Percentiles rank a stretch among this genome's conserved stretches.
phyloP scores from a whole-genome alignment of 2,113 vertebrate species.

The Trogon surrucura region DNA sequence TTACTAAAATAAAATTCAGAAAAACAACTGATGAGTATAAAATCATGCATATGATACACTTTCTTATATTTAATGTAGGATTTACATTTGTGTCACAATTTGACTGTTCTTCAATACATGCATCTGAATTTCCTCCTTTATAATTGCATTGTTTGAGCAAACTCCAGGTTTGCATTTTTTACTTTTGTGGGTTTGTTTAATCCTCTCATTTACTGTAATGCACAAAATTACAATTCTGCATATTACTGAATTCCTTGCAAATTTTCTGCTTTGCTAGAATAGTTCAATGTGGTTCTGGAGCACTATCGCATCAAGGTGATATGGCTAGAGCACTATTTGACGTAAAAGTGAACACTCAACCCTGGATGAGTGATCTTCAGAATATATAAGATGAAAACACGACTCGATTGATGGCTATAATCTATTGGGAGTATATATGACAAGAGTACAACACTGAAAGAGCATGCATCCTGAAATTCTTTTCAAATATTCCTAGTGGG shows the following conservation, averaged over 20 bases:
- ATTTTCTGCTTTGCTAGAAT: not conserved
- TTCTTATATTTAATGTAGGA: not conserved
- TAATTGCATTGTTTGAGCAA: not conserved
- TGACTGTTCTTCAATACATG: not conserved
- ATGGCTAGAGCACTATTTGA: not conserved
- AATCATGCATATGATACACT: not conserved
- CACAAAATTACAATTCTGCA: not conserved
- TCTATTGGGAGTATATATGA: not conserved
- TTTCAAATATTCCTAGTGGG: not conserved
- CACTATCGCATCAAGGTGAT: not conserved
- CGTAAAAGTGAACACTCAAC: not conserved
- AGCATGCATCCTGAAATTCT: not conserved
- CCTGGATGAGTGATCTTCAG: not conserved
- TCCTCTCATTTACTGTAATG: not conserved
- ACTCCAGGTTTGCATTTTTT: not conserved
- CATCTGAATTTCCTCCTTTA: not conserved
- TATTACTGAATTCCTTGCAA: not conserved
- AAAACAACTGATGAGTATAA: not conserved
- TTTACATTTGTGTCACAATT: not conserved
- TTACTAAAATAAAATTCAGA: not conserved
- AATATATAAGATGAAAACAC: not conserved
- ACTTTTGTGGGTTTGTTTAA: fast-evolving
- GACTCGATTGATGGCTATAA: not conserved
- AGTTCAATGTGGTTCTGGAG: not conserved
- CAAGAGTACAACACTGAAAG: not conserved